These are phyloP conservation scores for Xiphophorus couchianus DNA, from an alignment of 2,113 vertebrate genomes.

Conservation along the genomic window DNA sequence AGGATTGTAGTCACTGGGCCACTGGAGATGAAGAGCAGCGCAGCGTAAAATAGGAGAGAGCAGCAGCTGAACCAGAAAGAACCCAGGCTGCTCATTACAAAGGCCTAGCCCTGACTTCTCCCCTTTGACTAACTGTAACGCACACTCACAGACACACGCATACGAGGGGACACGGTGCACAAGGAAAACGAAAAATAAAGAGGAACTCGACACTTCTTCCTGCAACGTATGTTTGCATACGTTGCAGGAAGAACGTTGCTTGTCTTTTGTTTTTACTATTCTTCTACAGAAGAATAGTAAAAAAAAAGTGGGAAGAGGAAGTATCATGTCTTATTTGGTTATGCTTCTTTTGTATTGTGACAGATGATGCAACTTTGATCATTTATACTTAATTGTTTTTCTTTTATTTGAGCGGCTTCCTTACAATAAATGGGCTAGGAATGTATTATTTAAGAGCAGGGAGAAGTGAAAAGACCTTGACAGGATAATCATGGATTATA, in stretches of 20 bases:
- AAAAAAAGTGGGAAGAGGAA: too few species aligned
- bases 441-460: too few species aligned
- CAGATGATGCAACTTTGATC: conserved; percentile 63
- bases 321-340: too few species aligned
- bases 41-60: conserved; percentile 83
- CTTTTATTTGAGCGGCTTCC: conserved; percentile 57
- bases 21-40: conserved; percentile 77
- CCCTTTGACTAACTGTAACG: conserved; percentile 59
- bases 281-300: too few species aligned
- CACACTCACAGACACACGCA: conserved; percentile 8
- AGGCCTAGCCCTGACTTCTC: conserved; percentile 76
- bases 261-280: too few species aligned
- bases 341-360: conserved; percentile 26
- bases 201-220: conserved; percentile 34
- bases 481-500: too few species aligned
- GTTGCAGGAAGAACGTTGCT: background rate
- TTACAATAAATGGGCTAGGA: too few species aligned
- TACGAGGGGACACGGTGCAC: conserved; percentile 8
- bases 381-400: conserved; percentile 62
- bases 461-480: too few species aligned
- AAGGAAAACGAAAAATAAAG: conserved; percentile 35
- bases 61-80: conserved; percentile 84
- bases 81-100: conserved; percentile 83
- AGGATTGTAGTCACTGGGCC: conserved; percentile 65
- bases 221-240: conserved; percentile 20